Evolutionary conservation across 2,113 vertebrate genomes (phyloP).

Genomic region (Piaya cayana): DNA sequence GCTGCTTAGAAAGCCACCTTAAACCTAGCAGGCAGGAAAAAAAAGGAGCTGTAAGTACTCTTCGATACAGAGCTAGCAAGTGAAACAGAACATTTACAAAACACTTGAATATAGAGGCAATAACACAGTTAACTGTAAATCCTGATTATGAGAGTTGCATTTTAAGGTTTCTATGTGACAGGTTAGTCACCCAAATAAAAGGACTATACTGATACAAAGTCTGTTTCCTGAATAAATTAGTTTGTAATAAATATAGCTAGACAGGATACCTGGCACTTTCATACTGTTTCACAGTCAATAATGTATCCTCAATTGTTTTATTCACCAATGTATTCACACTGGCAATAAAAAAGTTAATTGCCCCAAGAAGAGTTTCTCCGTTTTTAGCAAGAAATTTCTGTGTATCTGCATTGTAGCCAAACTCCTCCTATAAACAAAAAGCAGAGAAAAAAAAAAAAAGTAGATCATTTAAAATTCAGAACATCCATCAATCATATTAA

Average conservation of each 20-base stretch:
- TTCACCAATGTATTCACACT: constrained; percentile 95
- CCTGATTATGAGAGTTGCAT: not conserved
- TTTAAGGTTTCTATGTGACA: not conserved
- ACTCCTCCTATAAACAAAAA: constrained; percentile 90
- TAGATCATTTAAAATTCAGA: constrained; percentile 9
- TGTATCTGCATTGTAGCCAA: constrained; percentile 97
- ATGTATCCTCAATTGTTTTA: constrained; percentile 97
- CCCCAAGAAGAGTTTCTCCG: constrained; percentile 93
- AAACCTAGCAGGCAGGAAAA: not conserved
- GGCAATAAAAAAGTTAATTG: constrained; percentile 95
- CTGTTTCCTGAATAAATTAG: not conserved
- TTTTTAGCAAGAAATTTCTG: constrained; percentile 98
- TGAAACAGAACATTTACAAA: not conserved
- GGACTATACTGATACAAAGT: not conserved
- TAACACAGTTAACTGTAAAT: not conserved
- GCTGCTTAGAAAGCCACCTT: not conserved
- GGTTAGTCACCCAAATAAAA: not conserved
- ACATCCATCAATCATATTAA: constrained; percentile 3
- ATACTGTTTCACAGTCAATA: constrained; percentile 97
- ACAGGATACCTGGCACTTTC: constrained; percentile 88
- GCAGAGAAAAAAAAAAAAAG: constrained; percentile 44
- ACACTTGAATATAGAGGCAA: not conserved
- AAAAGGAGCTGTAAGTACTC: not conserved
- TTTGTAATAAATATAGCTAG: not conserved
- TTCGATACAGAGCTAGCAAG: not conserved